Evolutionary conservation across 2,888 invertebrate genomes (phyloP), one percentile per base, ranked within the genome.

Genomic region (Drosophila paranaensis): DNA sequence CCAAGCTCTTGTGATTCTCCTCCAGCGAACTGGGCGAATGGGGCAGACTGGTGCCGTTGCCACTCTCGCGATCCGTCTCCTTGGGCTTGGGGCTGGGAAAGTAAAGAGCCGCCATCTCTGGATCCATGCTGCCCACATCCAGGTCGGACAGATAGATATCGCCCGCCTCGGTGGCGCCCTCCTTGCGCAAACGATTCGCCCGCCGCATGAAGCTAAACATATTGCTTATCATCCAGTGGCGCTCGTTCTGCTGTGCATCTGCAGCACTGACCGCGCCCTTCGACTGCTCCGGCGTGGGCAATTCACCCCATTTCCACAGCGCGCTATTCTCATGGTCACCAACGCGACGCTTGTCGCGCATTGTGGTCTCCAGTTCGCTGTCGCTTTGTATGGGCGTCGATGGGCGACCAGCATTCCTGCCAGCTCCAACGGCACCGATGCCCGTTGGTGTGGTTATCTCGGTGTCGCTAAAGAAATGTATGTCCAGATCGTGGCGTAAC

Each of bases 191-290:
- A 81, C 94, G 94, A 90, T 94, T 94, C 43, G 95, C 95, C 88
- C 95, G 95, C 92, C 96, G 95, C 96, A 98, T 98, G 93, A 98
- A 98, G 79, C 97, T 96, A 93, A 98, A 97, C 96, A 98, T 97
- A 86, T 96, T 97, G 91, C 97, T 96, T 74, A 98, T 94, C 94
- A 97, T 97, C 45, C 97, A 97, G 75, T 93, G 93, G 51, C 93
- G 92, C 73, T 93, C 92, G 33, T 87, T 90, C 20, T 92, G 90
- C 30, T 72, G 68, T 0, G 69, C 75, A 42, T 84, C 73, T 13
- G 64, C 71, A 6, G 16, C 48, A 27, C 30, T 39, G 9, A 30
- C 48, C 4, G 88, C 76, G n/a, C 84, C 83, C 53, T 81, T 90
- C 56, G 91, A 82, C 65, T 90, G 89, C 51, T 91, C 91, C 9